Base-by-base conservation (phyloP, 2,888 invertebrate species). In the Apotomis capreana region DNA sequence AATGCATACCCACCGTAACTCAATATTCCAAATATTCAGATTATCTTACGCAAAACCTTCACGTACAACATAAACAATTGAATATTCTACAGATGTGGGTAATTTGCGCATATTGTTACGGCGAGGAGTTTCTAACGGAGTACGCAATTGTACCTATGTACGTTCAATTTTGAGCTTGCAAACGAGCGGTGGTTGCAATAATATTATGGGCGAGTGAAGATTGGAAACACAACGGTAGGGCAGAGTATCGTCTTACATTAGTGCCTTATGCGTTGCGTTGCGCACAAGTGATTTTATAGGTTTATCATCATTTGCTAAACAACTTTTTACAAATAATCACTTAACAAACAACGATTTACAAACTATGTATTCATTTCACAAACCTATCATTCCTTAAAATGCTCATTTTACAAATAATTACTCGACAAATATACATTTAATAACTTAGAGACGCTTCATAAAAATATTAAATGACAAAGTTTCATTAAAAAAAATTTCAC, bases 31-130 rank as follows among this genome's bases (percentile, higher is more conserved):
- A n/a, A 55, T 65, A 57, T 68, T 59, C 49, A 49, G 13, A 58
- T 13, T 57, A 44, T 26, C 57, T 58, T 44, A 9, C 4, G 12
- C 58, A 57, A 57, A 64, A n/a, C 52, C 12, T 52, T 44, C 59
- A 51, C 59, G 37, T 68, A 37, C 12, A 13, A 12, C 51, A 52
- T 65, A 55, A 55, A 52, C 59, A 60, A 69, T 58, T 69, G 8
- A 26, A 59, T 59, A 70, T 70, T 59, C 70, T 52, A 51, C 44
- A 46, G 26, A 58, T 62, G n/a, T 54, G 40, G 13, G 3, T 63
- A 63, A 57, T 15, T 49, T 40, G 37, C 40, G 37, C 40, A 26
- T 26, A 58, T 40, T 62, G 54, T 57, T 49, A 49, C 8, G 49
- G 6, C 10, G 10, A 10, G 9, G 3, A 49, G 49, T 49, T 49